Evolutionary conservation across 53 echinoderm and acorn worm genomes (phyloP).

Genomic region (Stichopus horrens): DNA sequence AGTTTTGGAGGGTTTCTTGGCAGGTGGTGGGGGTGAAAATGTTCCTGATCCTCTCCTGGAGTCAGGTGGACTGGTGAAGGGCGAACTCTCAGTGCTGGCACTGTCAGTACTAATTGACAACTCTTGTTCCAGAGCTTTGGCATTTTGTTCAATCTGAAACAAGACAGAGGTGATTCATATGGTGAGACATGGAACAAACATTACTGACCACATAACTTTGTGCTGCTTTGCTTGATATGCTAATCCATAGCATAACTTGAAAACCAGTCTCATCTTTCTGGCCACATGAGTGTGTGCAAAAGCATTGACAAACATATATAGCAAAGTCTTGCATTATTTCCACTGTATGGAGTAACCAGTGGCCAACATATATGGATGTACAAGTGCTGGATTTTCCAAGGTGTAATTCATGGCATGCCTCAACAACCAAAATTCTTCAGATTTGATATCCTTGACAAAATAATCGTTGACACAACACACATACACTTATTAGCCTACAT

Average conservation of each 20-base stretch:
- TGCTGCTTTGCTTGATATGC: neutral
- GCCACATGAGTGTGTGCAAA: too few species aligned
- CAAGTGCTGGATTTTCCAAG: too few species aligned
- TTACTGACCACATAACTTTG: neutral
- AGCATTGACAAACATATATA: too few species aligned
- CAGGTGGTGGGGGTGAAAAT: conserved; percentile 61
- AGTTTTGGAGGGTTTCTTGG: conserved; percentile 60
- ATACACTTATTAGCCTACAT: too few species aligned
- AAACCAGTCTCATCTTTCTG: neutral
- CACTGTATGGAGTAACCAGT: too few species aligned
- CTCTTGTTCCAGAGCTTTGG: conserved; percentile 60
- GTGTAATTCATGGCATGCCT: too few species aligned
- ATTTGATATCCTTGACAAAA: too few species aligned
- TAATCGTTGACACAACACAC: too few species aligned
- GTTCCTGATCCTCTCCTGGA: conserved; percentile 54
- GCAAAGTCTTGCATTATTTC: too few species aligned
- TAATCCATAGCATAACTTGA: neutral
- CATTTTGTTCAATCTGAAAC: conserved; percentile 93
- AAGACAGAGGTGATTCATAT: neutral
- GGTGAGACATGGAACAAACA: neutral
- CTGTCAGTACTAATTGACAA: conserved; percentile 50
- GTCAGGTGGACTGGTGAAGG: conserved; percentile 56
- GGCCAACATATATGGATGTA: too few species aligned
- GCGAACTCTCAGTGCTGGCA: conserved; percentile 65
- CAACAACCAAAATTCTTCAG: too few species aligned